These are phyloP conservation scores for Oplegnathus fasciatus DNA, from an alignment of 2,113 vertebrate genomes.

Conservation along the genomic window DNA sequence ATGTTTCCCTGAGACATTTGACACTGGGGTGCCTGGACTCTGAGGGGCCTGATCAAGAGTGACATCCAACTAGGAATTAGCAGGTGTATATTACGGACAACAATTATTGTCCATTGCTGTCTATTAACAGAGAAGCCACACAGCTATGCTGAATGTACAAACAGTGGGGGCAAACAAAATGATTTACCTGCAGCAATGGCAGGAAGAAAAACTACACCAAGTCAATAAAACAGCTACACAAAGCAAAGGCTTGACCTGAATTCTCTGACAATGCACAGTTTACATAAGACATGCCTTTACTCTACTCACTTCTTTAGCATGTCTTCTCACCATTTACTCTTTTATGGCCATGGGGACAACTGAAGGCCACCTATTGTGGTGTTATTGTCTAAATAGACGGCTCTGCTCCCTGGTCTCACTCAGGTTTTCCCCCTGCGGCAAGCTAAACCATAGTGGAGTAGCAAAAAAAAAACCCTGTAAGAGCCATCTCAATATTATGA, in stretches of 20 bases:
- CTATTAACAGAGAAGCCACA: neutral
- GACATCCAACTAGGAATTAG: neutral
- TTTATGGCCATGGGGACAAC: slow-evolving; percentile 15
- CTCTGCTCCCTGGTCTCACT: neutral
- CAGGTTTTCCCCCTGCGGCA: neutral
- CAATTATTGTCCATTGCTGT: neutral
- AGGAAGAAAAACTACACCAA: neutral
- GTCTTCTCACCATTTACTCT: slow-evolving; percentile 27
- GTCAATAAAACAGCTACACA: slow-evolving; percentile 27
- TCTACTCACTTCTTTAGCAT: slow-evolving; percentile 10
- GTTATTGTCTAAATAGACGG: slow-evolving; percentile 6
- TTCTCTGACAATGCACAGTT: slow-evolving; percentile 44
- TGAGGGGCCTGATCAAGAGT: neutral
- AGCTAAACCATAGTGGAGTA: slow-evolving; percentile 5
- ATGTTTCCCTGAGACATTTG: slow-evolving; percentile 37
- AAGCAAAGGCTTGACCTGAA: slow-evolving; percentile 33
- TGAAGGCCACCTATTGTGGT: slow-evolving; percentile 43
- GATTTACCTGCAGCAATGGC: neutral
- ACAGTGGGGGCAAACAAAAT: neutral
- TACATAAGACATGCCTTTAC: slow-evolving; percentile 31
- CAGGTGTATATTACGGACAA: neutral
- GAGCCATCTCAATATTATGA: neutral
- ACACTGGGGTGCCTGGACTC: neutral
- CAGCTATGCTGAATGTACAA: neutral
- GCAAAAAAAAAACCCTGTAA: neutral